A percentile compares a stretch with the other conserved stretches of the same genome.
Conservation (phyloP, 2,888 invertebrate species). For the Noctua pronuba region DNA sequence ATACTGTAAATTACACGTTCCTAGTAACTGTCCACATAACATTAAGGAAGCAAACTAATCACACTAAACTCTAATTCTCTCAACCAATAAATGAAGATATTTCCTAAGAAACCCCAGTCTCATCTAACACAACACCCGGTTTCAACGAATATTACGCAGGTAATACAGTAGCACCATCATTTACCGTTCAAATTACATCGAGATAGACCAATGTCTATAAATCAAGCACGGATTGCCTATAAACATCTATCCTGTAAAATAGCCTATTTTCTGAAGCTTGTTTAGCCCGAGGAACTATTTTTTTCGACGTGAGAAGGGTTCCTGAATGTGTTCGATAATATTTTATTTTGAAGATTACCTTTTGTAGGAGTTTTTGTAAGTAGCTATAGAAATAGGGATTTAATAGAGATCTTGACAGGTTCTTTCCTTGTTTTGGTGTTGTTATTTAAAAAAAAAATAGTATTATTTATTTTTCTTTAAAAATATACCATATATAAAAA, state of each 20-base stretch:
- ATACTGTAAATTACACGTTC: neutral
- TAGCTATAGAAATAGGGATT: neutral
- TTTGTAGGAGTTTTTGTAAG: constrained; percentile 18
- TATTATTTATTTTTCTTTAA: too few species aligned
- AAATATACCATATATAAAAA: too few species aligned
- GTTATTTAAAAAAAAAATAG: neutral
- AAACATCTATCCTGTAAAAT: constrained; percentile 65
- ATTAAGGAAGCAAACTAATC: constrained; percentile 16
- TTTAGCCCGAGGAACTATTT: constrained; percentile 57
- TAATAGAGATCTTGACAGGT: constrained; percentile 14
- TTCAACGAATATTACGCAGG: constrained; percentile 11
- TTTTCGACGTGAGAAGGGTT: constrained; percentile 52
- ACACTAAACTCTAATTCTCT: constrained; percentile 3
- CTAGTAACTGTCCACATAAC: neutral
- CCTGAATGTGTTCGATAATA: constrained; percentile 49
- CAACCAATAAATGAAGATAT: constrained; percentile 1
- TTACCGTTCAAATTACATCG: constrained; percentile 58
- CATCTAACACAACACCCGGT: neutral
- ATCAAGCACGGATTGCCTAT: constrained; percentile 64
- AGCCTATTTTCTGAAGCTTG: constrained; percentile 59
- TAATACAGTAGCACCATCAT: constrained; percentile 41
- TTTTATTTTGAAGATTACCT: constrained; percentile 56
- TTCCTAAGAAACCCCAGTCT: neutral
- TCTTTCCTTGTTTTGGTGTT: neutral
- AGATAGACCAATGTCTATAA: constrained; percentile 59